Evolutionary conservation across 2,888 invertebrate species (phyloP), one percentile per base, ranked within the genome.

Genomic region (Chrysomela aeneicollis): DNA sequence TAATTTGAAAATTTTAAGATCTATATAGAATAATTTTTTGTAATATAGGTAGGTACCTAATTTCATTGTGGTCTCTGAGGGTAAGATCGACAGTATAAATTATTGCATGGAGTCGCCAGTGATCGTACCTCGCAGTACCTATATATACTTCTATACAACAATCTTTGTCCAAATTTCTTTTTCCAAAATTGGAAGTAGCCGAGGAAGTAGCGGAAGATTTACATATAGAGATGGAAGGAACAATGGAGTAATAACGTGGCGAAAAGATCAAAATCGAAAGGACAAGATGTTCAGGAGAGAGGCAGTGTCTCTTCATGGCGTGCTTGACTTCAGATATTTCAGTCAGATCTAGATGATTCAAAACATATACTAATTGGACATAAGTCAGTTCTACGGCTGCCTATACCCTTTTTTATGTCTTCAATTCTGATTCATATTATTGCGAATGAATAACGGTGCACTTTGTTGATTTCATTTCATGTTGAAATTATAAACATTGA

Each of bases 291-390:
- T 70, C 71, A 71, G 67, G 68, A 69, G 68, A 52, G 64, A 59
- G 64, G 55, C 66, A 69, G 67, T 69, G 57, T 60, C 61, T 64
- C 37, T 63, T 51, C 55, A 59, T 70, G 73, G 72, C 73, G 66
- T 70, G 72, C 71, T 70, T 73, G 67, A 74, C 74, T 76, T 74
- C 42, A 78, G 79, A 80, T 78, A 69, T 78, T 78, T 79, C 74
- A 77, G 74, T 74, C 73, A 75, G 77, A 77, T 77, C 76, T 77
- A 73, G 78, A 81, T 79, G 79, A 78, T 79, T 78, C 80, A 77
- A 80, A 80, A 81, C 74, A 79, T 79, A 78, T 80, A 80, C 80
- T 81, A 81, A 81, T 81, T 81, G 81, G 81, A 81, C 81, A 73
- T 79, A 75, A 74, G 79, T 80, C 81, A 76, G 77, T 81, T 76